Evolutionary conservation across 2,888 invertebrate genomes (phyloP).

Genomic region (Tipula helvola): DNA sequence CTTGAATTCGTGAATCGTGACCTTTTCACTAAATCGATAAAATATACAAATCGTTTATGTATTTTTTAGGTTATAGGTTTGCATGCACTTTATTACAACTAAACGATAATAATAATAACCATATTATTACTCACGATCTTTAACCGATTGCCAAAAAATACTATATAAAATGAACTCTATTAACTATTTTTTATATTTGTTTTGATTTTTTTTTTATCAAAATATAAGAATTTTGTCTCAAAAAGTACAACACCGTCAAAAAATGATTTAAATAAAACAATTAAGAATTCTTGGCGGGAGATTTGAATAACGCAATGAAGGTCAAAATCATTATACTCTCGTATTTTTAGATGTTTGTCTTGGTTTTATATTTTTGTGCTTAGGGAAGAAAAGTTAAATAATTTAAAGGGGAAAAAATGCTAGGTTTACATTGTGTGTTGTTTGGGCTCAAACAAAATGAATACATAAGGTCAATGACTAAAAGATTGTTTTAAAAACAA

Average conservation of each 20-base stretch:
- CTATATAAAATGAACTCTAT: background rate
- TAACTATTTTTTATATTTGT: background rate
- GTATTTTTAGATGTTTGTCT: background rate
- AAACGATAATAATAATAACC: background rate
- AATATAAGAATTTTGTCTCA: background rate
- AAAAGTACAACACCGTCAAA: background rate
- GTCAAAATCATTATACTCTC: background rate
- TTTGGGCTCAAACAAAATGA: background rate
- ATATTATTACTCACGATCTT: background rate
- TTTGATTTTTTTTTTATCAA: too few species aligned
- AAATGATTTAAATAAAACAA: background rate
- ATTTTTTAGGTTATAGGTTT: background rate
- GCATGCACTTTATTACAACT: background rate
- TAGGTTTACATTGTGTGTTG: too few species aligned
- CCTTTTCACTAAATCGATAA: background rate
- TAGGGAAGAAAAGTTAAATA: background rate
- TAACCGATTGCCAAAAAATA: background rate
- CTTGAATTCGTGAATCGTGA: background rate
- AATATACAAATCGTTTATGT: background rate
- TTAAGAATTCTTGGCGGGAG: background rate
- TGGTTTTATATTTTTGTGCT: background rate
- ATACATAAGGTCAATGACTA: background rate
- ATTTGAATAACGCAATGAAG: background rate
- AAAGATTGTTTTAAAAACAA: background rate
- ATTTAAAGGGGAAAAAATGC: background rate